Base-by-base conservation (phyloP, 2,888 invertebrate genomes). In the Acholoe squamosa region DNA sequence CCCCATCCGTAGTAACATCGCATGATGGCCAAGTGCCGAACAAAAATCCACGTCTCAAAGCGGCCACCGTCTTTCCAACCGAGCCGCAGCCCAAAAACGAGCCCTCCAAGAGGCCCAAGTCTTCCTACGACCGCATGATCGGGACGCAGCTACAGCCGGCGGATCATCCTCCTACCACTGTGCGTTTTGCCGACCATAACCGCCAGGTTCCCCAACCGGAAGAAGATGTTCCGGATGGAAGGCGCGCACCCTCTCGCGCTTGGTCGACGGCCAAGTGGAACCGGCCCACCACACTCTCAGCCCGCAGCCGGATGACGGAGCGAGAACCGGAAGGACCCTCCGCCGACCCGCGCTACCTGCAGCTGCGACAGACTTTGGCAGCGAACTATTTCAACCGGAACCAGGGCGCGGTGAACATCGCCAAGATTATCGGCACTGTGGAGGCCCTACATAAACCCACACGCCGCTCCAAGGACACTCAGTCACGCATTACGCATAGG, bases 271-370 rank as follows among this genome's bases (percentile, higher is more conserved):
- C 54, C 28, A 52, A 54, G 28, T 52, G 86, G 54, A 54, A 25
- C 54, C 86, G 86, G 52, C 52, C 86, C 19, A 52, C 19, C 16
- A 54, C n/a, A 5, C 16, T 33, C 14, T 67, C 61, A 14, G 34
- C 89, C 0, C 22, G 89, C 14, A 89, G 89, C 31, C 61, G 89
- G 14, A 7, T 34, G 31, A 67, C 28, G 10, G 54, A 67, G 67
- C 16, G 19, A 31, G 88, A 56, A 22, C 54, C 89, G 19, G 67
- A 52, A 10, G 56, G 89, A 12, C 91, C 91, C 16, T 31, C 91
- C 10, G 76, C 33, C 19, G 91, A 91, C 61, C 84, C 80, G 14
- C 77, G 91, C n/a, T 91, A 91, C 51, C 67, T 84, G 34, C 43
- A 14, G 14, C 91, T 91, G 22, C 67, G 88, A 25, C 61, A 90